These are phyloP conservation scores for Sapajus apella DNA, from an alignment of 2,113 vertebrate species.

Conservation along the genomic window DNA sequence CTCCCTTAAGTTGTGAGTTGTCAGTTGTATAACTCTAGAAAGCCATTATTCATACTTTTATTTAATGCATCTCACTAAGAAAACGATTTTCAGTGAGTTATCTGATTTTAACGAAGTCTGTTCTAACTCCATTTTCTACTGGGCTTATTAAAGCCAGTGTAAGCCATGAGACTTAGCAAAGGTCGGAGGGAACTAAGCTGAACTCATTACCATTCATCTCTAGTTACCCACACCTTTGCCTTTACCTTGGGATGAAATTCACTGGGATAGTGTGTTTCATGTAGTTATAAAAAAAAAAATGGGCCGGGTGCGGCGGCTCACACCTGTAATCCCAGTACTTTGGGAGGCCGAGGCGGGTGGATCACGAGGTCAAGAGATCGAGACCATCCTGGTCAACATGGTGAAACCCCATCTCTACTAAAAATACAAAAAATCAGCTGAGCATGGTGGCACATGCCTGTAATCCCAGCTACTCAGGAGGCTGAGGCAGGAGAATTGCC, in stretches of 20 bases:
- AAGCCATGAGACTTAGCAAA: neutral
- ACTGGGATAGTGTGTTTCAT: neutral
- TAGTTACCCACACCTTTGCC: neutral
- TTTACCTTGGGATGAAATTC: neutral
- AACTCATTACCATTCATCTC: neutral
- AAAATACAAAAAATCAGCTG: too few species aligned
- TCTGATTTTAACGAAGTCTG: slow-evolving; percentile 21
- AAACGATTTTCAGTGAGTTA: slow-evolving; percentile 12
- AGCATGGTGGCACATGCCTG: too few species aligned
- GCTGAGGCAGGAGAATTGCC: too few species aligned
- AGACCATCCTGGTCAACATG: too few species aligned
- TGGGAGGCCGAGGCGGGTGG: too few species aligned
- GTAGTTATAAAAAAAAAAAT: slow-evolving; percentile 34
- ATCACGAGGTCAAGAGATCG: too few species aligned
- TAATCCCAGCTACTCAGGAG: too few species aligned
- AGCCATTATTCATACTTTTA: neutral
- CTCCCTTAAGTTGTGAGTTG: neutral
- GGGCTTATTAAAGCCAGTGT: slow-evolving; percentile 19
- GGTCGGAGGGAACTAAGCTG: neutral
- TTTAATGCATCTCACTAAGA: neutral
- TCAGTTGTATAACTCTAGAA: neutral
- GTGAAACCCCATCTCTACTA: too few species aligned
- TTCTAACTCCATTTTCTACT: slow-evolving; percentile 9
- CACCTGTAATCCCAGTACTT: too few species aligned
- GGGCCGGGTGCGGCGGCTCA: too few species aligned